Evolutionary conservation across 2,888 invertebrate genomes (phyloP).

Genomic region (Acleris emargana): DNA sequence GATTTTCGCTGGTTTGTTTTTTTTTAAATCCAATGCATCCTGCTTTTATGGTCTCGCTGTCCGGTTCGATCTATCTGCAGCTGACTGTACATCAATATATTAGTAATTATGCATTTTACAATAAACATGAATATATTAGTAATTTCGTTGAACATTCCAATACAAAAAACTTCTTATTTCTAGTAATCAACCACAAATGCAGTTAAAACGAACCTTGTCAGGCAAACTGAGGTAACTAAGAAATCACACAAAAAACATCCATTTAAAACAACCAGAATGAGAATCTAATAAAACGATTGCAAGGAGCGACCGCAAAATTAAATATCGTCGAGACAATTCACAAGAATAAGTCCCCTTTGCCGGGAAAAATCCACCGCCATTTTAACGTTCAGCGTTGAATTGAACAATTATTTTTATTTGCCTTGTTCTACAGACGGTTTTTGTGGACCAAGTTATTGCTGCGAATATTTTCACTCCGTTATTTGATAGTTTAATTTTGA

Average conservation of each 20-base stretch:
- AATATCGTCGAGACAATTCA: slow-evolving; percentile 44
- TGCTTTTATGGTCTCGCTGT: no score
- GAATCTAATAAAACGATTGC: slow-evolving; percentile 37
- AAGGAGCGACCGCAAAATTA: slow-evolving; percentile 41
- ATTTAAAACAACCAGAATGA: slow-evolving; percentile 30
- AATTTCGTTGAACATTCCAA: no score
- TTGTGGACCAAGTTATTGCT: slow-evolving; percentile 27
- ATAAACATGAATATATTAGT: no score
- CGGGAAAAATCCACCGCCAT: slow-evolving; percentile 33
- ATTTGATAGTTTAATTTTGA: slow-evolving; percentile 25
- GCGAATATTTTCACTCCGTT: slow-evolving; percentile 18
- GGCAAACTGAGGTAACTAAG: slow-evolving; percentile 16
- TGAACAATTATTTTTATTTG: slow-evolving; percentile 52
- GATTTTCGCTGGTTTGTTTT: no score
- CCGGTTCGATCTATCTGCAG: no score
- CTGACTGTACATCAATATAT: no score
- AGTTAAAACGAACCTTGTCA: background rate
- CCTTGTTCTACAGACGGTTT: slow-evolving; percentile 32
- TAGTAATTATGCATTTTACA: no score
- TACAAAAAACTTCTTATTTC: no score
- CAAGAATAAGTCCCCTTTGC: slow-evolving; percentile 35
- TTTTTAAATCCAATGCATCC: no score
- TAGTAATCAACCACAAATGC: background rate
- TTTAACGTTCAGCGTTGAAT: slow-evolving; percentile 40
- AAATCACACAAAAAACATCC: slow-evolving; percentile 15